Percentiles rank a stretch among this genome's conserved stretches.
These are phyloP conservation scores for Anoplolepis gracilipes DNA, from an alignment of 1,140 invertebrate genomes.

Conservation along the genomic window DNA sequence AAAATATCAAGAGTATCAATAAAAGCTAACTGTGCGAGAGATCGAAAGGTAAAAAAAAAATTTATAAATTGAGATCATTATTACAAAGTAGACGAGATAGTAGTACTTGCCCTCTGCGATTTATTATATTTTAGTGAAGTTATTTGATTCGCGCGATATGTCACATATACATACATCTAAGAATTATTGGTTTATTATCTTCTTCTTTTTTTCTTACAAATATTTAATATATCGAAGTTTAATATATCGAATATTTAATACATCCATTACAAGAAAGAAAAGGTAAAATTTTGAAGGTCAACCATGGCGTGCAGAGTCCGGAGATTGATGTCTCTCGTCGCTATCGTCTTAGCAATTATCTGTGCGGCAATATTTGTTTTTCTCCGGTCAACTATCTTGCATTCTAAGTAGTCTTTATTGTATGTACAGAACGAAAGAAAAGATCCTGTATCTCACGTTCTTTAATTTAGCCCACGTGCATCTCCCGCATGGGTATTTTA, in stretches of 20 bases:
- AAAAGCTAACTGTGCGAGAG: neutral
- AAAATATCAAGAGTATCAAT: neutral
- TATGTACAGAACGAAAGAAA: neutral
- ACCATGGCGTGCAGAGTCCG: too few species aligned
- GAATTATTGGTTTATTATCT: neutral
- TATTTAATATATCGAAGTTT: neutral
- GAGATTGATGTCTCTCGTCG: constrained; percentile 26
- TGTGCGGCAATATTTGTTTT: constrained; percentile 43
- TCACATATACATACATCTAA: neutral
- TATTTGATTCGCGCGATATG: neutral
- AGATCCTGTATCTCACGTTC: neutral
- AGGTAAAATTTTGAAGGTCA: neutral
- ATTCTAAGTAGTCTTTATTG: constrained; percentile 30
- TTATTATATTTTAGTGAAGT: constrained; percentile 5
- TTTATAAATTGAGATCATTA: neutral
- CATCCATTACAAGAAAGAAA: neutral
- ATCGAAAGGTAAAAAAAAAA: neutral
- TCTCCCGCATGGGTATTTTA: neutral
- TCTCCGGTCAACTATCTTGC: neutral
- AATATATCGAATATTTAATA: too few species aligned
- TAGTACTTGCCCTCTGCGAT: neutral
- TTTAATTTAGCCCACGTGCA: neutral
- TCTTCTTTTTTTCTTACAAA: neutral
- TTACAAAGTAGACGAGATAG: neutral
- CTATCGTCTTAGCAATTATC: constrained; percentile 28